Base-by-base conservation (phyloP, 2,113 vertebrate species). In the Tiliqua scincoides region DNA sequence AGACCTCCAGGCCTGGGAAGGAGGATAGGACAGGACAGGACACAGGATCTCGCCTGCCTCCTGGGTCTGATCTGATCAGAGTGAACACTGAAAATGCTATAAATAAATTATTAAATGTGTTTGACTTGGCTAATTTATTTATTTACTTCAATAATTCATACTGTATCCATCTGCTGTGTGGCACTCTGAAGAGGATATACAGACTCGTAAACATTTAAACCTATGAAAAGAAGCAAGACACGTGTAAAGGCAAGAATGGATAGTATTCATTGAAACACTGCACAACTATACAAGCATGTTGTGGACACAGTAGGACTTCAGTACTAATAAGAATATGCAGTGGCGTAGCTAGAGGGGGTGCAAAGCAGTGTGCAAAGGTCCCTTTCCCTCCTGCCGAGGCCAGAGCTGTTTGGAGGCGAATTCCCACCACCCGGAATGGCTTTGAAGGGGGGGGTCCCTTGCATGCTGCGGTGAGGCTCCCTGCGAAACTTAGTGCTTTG, bases 121-220 rank as follows among this genome's bases (percentile, higher is more conserved):
- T 52, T 52, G 52, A 9, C 43, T 30, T 30, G 43, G 30, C 43
- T 75, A 40, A 54, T 76, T 76, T 32, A 32, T 65, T 80, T 67
- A 43, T 40, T 80, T 67, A 43, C 27, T 79, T 79, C 61, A 81
- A 48, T 68, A 68, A 81, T 68, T 27, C 79, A 81, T 68, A 25
- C 21, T 52, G 27, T 14, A 27, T 30, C 30, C 79, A 81, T 81
- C 65, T 68, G 62, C 43, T 40, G 48, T 5, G n/a, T 43, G 20
- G 73, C 43, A 48, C 73, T 75, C 43, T 48, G 27, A 57, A 40
- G 23, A 75, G 43, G 43, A 17, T 43, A 52, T 30, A n/a, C 43
- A 52, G 40, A 32, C 62, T 81, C 63, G 32, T 68, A 52, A 81
- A 68, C 43, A 68, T 80, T 79, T 80, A 80, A 80, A 74, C 43